These are phyloP conservation scores for Urophycis tenuis DNA, from an alignment of 2,797 vertebrate genomes.

Conservation along the genomic window DNA sequence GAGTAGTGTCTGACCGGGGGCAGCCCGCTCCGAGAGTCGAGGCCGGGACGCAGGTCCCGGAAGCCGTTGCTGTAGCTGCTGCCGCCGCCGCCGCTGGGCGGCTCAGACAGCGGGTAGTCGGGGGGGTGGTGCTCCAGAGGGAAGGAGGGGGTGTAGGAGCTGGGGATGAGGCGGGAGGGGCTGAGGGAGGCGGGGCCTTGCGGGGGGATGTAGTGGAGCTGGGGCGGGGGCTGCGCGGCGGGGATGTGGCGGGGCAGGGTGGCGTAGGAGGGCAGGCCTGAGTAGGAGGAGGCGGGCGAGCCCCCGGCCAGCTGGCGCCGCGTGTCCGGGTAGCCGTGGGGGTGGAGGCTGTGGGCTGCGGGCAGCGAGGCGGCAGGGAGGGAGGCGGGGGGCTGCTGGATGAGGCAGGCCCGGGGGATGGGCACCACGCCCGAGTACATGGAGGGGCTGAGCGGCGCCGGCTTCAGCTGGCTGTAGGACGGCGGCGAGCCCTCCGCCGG, in stretches of 20 bases:
- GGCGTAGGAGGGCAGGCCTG: slow-evolving; percentile 69
- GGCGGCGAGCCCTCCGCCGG: slow-evolving; percentile 43
- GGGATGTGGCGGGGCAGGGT: slow-evolving; percentile 76
- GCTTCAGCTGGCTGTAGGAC: slow-evolving; percentile 57
- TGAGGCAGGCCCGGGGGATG: slow-evolving; percentile 77
- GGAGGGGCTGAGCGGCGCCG: slow-evolving; percentile 61
- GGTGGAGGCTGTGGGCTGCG: slow-evolving; percentile 60
- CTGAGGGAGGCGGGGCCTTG: slow-evolving; percentile 64
- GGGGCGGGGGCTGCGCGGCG: slow-evolving; percentile 52
- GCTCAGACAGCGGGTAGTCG: slow-evolving; percentile 55
- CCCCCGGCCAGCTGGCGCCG: slow-evolving; percentile 71
- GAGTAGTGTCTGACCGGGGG: slow-evolving; percentile 65
- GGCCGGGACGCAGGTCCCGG: slow-evolving; percentile 70
- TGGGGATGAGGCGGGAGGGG: slow-evolving; percentile 61
- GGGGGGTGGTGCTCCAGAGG: slow-evolving; percentile 63
- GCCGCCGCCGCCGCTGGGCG: neutral
- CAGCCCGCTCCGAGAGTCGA: slow-evolving; percentile 61
- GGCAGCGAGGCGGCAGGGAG: slow-evolving; percentile 46
- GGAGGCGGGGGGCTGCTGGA: slow-evolving; percentile 50
- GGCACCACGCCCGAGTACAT: slow-evolving; percentile 79
- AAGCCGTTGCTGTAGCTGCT: slow-evolving; percentile 71
- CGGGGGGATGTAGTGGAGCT: slow-evolving; percentile 60
- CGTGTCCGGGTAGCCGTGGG: slow-evolving; percentile 66
- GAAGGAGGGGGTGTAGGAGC: slow-evolving; percentile 58
- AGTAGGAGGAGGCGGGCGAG: slow-evolving; percentile 59